phyloP scores from a whole-genome alignment of 2,797 vertebrate species.

The Australoheros facetus region DNA sequence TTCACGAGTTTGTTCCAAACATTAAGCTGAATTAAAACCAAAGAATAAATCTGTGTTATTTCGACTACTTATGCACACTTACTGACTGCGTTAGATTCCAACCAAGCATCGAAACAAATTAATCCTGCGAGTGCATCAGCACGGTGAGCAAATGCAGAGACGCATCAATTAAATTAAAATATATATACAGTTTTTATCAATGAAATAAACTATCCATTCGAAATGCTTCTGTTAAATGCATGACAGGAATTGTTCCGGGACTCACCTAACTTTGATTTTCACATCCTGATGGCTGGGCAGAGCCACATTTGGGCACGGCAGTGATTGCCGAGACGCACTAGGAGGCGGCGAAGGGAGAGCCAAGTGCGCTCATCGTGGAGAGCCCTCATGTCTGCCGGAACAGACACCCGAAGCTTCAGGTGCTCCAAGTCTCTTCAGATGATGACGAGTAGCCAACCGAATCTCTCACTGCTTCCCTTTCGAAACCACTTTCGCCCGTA shows the following conservation, averaged over 20 bases:
- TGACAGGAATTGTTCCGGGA: neutral
- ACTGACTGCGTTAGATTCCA: neutral
- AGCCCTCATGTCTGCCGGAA: slow-evolving; percentile 31
- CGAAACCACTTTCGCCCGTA: neutral
- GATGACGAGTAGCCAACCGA: slow-evolving; percentile 40
- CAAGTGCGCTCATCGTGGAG: slow-evolving; percentile 51
- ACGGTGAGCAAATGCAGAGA: neutral
- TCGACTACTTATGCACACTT: neutral
- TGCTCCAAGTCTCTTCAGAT: slow-evolving; percentile 56
- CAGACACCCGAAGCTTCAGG: slow-evolving; percentile 41
- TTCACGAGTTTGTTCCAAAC: neutral
- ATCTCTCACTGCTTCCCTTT: slow-evolving; percentile 57
- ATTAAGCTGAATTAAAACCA: neutral
- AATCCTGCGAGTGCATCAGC: neutral
- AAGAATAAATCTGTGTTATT: neutral
- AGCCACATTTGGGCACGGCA: neutral
- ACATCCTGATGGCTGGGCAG: slow-evolving; percentile 6
- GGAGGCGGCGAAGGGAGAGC: slow-evolving; percentile 9
- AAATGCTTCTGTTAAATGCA: neutral
- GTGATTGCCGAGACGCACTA: slow-evolving; percentile 8
- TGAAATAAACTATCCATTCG: neutral
- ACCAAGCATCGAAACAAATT: neutral
- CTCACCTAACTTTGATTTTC: slow-evolving; percentile 70
- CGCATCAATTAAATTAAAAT: neutral
- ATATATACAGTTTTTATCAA: neutral